Conservation (phyloP, 2,888 invertebrate genomes). For the Hyalella azteca region DNA sequence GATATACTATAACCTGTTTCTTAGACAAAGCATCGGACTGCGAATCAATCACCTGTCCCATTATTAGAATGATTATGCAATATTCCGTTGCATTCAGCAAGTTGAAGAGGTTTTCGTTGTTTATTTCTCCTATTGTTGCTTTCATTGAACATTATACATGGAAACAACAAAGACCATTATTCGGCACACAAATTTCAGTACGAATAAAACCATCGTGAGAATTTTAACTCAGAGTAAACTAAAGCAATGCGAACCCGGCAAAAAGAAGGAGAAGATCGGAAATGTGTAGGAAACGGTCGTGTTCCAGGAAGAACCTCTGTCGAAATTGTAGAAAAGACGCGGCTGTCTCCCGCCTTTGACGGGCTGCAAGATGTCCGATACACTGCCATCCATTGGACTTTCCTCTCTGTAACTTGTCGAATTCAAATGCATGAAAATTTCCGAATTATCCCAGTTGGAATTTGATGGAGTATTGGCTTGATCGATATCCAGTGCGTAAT, state of each 20-base stretch:
- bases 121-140: too few species aligned
- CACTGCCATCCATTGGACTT: slow-evolving; percentile 43
- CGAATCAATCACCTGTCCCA: too few species aligned
- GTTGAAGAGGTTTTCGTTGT: too few species aligned
- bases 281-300: slow-evolving; percentile 60
- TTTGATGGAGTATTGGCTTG: not conserved
- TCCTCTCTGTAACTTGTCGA: not conserved
- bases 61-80: too few species aligned
- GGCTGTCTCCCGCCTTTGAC: slow-evolving; percentile 41
- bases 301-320: slow-evolving; percentile 59
- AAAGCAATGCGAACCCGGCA: slow-evolving; percentile 48
- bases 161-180: too few species aligned
- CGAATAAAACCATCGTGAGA: too few species aligned
- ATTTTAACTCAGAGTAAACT: too few species aligned
- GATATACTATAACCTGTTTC: too few species aligned
- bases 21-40: too few species aligned
- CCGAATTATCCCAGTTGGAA: not conserved
- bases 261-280: slow-evolving; percentile 60
- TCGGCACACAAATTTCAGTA: too few species aligned
- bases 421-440: not conserved
- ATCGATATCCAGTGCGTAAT: not conserved
- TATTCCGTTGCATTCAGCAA: too few species aligned
- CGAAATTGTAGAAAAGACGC: slow-evolving; percentile 55
- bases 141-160: too few species aligned
- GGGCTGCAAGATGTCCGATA: slow-evolving; percentile 47